Conservation (phyloP, 2,797 vertebrate genomes). For the Parauchenoglanis punctatus region DNA sequence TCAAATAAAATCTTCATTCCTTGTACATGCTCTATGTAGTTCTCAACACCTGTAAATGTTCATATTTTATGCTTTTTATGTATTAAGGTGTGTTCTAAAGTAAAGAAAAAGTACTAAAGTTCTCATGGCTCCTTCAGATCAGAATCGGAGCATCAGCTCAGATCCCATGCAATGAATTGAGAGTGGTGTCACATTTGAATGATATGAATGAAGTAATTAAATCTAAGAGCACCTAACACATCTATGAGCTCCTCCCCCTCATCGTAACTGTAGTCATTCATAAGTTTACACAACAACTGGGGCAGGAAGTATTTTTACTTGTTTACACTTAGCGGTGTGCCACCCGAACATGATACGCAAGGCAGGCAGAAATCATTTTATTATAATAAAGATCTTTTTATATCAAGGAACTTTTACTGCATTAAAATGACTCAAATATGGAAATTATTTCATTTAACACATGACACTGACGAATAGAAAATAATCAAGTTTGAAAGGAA, state of each 20-base stretch:
- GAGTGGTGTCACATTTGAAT: background rate
- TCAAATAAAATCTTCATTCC: background rate
- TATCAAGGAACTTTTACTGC: background rate
- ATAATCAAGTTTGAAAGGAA: background rate
- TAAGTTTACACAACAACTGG: conserved; percentile 4
- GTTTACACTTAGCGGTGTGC: background rate
- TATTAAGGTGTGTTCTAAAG: background rate
- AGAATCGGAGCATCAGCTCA: background rate
- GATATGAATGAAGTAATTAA: conserved; percentile 4
- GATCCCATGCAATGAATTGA: background rate
- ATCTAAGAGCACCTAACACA: background rate
- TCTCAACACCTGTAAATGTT: background rate
- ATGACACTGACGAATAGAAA: background rate
- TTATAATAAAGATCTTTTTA: background rate
- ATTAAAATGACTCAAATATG: background rate
- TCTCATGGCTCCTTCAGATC: background rate
- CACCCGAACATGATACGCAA: background rate
- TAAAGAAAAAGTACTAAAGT: too few relatives aligned
- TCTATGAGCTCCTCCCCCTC: background rate
- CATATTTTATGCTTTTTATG: background rate
- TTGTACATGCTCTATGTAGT: background rate
- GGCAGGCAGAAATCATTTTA: background rate
- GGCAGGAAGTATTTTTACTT: background rate
- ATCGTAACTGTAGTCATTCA: background rate
- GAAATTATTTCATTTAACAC: background rate